Evolutionary conservation across 1,140 invertebrate species (phyloP), one percentile per base, ranked within the genome.

Genomic region (Melitaea cinxia): DNA sequence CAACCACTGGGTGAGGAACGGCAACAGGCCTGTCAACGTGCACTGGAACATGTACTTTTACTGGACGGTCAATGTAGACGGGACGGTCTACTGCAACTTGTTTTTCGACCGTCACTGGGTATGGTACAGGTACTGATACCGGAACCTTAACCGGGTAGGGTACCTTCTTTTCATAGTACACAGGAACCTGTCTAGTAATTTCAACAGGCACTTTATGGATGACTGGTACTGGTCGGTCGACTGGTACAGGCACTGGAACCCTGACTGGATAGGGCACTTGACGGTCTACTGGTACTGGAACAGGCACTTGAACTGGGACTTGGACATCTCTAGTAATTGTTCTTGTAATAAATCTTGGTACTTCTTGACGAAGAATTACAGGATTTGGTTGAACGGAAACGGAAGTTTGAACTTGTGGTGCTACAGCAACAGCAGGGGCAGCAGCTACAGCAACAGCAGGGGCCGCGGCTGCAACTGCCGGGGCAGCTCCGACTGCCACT

Each of bases 131-230:
- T n/a, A 89, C 87, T 1, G 63, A 65, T 0, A 85, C 82, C 6
- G 83, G 83, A 7, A 91, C 88, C 68, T 77, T 88, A 0, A 89
- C 85, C 3, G 85, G 85, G 52, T 85, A 84, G 52, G 85, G 85
- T 61, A 90, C 88, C 67, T 75, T 80, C 70, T 69, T 87, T 42
- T 90, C 88, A 39, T 83, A 86, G 65, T 88, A 78, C 15, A 94
- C 91, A n/a, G 93, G 93, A n/a, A 93, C 92, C 28, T 92, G 92
- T 63, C 93, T 92, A 52, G 94, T 93, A 4, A 94, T 84, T 62
- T 92, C 88, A 12, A 88, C 85, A 0, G 88, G 84, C 0, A 90
- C 88, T 74, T 73, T 87, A 35, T 88, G 84, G 0, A 88, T 73
- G 9, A 90, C 85, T 0, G 77, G 83, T 3, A 92, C 76, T 7